phyloP scores from a whole-genome alignment of 2,888 invertebrate species.

The Dolichopus griseipennis region DNA sequence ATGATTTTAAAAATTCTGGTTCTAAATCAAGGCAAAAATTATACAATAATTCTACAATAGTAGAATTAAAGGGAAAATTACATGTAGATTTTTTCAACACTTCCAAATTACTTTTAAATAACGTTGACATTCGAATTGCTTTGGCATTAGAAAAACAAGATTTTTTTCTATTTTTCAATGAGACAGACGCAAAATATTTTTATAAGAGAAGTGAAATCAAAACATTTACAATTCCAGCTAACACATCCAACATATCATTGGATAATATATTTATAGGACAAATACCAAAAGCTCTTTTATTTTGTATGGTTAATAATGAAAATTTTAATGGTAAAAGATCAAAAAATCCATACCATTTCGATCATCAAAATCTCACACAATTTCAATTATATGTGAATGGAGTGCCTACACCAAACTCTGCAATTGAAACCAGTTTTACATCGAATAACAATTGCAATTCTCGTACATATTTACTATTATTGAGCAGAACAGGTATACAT shows the following conservation, averaged over 20 bases:
- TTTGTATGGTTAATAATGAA: conserved; percentile 10
- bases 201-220: too few species aligned
- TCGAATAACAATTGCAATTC: background rate
- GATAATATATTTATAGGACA: background rate
- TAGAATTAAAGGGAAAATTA: too few species aligned
- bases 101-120: background rate
- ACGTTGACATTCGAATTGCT: background rate
- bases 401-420: background rate
- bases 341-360: conserved; percentile 10
- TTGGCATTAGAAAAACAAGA: conserved; percentile 4
- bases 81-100: background rate
- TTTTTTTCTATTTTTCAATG: background rate
- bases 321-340: conserved; percentile 7
- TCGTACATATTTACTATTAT: background rate
- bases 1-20: background rate
- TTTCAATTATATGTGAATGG: conserved; percentile 8
- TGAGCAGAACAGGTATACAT: background rate
- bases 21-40: background rate
- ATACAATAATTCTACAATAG: too few species aligned
- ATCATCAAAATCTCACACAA: background rate
- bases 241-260: conserved; percentile 22
- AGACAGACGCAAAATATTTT: background rate
- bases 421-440: background rate
- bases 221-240: background rate
- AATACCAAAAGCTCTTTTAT: background rate